A percentile compares a stretch with the other conserved stretches of the same genome.
Conservation (phyloP, 2,888 invertebrate species). For the Iselma pallidipennis region DNA sequence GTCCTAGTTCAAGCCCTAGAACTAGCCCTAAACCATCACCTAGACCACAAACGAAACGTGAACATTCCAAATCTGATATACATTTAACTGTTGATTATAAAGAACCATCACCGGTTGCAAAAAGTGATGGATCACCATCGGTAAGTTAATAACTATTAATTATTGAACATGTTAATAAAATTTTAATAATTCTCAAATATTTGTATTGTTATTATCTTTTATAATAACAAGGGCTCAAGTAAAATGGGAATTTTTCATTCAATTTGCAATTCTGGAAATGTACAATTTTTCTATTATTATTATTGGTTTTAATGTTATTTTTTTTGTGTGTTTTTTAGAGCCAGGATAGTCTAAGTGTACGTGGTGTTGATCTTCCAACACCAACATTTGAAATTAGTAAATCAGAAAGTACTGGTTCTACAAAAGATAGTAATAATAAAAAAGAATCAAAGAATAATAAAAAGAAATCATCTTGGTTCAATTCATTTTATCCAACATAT, state of each 20-base stretch:
- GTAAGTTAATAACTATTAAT: constrained; percentile 32
- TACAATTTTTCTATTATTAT: constrained; percentile 1
- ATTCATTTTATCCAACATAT: constrained; percentile 86
- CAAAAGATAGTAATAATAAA: constrained; percentile 44
- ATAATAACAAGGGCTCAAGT: too few species aligned
- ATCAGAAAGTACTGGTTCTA: constrained; percentile 38
- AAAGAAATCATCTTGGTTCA: constrained; percentile 86
- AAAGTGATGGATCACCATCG: constrained; percentile 44
- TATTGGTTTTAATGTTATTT: not conserved
- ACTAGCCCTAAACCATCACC: constrained; percentile 61
- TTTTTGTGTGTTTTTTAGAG: constrained; percentile 32
- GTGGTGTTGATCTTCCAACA: not conserved
- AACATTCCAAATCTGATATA: constrained; percentile 48
- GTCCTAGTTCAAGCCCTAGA: constrained; percentile 55
- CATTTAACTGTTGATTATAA: constrained; percentile 41
- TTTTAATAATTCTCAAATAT: not conserved
- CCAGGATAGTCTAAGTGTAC: constrained; percentile 36
- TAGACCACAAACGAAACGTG: constrained; percentile 51
- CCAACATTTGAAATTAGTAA: constrained; percentile 36
- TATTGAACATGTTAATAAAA: not conserved
- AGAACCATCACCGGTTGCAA: constrained; percentile 29
- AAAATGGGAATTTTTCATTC: not conserved
- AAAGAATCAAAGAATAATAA: constrained; percentile 59
- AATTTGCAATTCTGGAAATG: not conserved
- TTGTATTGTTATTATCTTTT: not conserved